These are phyloP conservation scores for Toxotes chatareus DNA, from an alignment of 2,113 vertebrate genomes.

Conservation along the genomic window DNA sequence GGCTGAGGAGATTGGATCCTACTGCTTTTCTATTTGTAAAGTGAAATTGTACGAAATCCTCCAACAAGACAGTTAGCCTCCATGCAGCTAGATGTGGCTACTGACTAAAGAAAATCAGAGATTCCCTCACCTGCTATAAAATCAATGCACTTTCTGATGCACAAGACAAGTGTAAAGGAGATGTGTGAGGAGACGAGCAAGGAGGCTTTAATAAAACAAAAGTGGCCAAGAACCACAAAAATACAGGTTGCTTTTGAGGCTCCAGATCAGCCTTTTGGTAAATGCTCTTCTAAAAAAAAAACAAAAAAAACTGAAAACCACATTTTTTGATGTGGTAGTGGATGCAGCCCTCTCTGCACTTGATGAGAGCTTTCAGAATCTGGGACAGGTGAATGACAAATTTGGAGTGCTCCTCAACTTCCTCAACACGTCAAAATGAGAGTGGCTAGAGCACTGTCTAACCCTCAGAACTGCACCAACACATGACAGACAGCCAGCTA, in stretches of 20 bases:
- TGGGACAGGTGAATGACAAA: not conserved
- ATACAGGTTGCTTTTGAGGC: not conserved
- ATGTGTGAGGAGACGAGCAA: no score
- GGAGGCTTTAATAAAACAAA: no score
- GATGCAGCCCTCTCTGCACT: not conserved
- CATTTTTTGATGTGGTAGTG: not conserved
- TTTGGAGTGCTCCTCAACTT: constrained; percentile 10
- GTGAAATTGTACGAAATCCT: not conserved
- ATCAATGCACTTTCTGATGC: no score
- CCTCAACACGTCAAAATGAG: not conserved
- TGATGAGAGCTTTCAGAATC: not conserved
- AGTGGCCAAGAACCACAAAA: no score
- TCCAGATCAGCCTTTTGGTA: not conserved
- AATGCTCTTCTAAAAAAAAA: no score
- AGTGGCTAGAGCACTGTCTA: not conserved
- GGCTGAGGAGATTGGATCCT: constrained; percentile 20
- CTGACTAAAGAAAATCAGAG: not conserved
- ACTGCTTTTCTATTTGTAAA: not conserved
- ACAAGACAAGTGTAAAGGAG: no score
- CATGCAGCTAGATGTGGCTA: not conserved
- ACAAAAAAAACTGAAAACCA: not conserved
- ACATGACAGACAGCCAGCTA: no score
- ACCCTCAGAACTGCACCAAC: not conserved
- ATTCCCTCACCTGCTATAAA: no score
- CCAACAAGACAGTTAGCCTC: not conserved